Conservation (phyloP, 2,797 vertebrate species). For the Hoplostethus atlanticus region DNA sequence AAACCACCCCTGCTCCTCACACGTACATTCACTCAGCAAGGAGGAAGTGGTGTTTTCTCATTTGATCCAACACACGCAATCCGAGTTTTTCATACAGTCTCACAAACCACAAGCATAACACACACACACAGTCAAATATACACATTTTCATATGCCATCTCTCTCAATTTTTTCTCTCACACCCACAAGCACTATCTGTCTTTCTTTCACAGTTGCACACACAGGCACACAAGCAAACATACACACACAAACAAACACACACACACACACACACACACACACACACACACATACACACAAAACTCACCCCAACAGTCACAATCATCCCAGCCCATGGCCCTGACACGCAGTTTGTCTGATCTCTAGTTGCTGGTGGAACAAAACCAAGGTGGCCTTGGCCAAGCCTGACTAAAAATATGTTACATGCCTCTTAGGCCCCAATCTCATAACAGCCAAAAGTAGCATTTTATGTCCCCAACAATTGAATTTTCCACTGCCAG, state of each 20-base stretch:
- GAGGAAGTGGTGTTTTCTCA: constrained; percentile 80
- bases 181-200: constrained; percentile 52
- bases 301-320: constrained; percentile 21
- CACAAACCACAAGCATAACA: constrained; percentile 63
- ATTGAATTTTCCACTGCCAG: constrained; percentile 28
- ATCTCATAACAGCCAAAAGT: constrained; percentile 26
- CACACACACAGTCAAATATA: constrained; percentile 53
- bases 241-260: constrained; percentile 11
- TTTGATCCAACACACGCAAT: constrained; percentile 73
- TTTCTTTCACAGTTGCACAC: constrained; percentile 55
- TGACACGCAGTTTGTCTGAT: constrained; percentile 51
- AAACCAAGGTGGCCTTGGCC: constrained; percentile 66
- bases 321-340: constrained; percentile 28
- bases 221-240: constrained; percentile 20
- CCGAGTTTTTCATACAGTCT: constrained; percentile 57
- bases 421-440: constrained; percentile 21
- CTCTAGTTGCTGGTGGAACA: constrained; percentile 39
- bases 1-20: constrained; percentile 59
- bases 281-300: neutral
- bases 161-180: constrained; percentile 29
- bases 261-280: constrained; percentile 14
- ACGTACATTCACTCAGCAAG: constrained; percentile 65
- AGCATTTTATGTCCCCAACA: constrained; percentile 42
- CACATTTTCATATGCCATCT: constrained; percentile 63
- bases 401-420: constrained; percentile 61